These are phyloP conservation scores for Phyllopteryx taeniolatus DNA, from an alignment of 2,113 vertebrate species.

Conservation along the genomic window DNA sequence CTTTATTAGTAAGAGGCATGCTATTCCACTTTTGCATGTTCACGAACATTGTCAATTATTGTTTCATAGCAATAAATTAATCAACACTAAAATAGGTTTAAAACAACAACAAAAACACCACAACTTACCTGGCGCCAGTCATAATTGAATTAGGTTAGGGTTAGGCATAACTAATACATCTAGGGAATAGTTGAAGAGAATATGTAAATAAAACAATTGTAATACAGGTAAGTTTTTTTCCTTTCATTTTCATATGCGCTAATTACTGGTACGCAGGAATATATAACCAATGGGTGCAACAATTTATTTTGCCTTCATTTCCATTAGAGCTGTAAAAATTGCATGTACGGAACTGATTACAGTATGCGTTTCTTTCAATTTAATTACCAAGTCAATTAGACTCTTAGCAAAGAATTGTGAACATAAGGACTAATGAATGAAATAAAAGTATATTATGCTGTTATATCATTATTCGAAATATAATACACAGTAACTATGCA, in stretches of 20 bases:
- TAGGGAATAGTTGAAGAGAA: neutral
- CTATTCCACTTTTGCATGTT: neutral
- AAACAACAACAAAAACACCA: neutral
- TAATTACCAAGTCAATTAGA: neutral
- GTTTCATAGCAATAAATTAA: neutral
- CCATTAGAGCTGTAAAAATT: neutral
- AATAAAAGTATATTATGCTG: neutral
- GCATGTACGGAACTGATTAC: neutral
- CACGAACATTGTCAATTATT: neutral
- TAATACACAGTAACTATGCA: neutral
- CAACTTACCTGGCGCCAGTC: neutral
- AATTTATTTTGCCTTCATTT: neutral
- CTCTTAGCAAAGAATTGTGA: neutral
- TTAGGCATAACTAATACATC: neutral
- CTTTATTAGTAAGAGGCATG: neutral
- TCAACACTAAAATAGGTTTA: neutral
- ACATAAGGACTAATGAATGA: neutral
- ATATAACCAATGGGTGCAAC: neutral
- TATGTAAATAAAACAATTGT: neutral
- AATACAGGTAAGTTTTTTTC: neutral
- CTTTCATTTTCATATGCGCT: conserved; percentile 1
- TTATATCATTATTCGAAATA: neutral
- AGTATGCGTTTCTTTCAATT: neutral
- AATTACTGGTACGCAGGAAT: neutral
- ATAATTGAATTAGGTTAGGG: neutral